Base-by-base conservation (phyloP, 2,113 vertebrate genomes). In the Osmerus mordax region DNA sequence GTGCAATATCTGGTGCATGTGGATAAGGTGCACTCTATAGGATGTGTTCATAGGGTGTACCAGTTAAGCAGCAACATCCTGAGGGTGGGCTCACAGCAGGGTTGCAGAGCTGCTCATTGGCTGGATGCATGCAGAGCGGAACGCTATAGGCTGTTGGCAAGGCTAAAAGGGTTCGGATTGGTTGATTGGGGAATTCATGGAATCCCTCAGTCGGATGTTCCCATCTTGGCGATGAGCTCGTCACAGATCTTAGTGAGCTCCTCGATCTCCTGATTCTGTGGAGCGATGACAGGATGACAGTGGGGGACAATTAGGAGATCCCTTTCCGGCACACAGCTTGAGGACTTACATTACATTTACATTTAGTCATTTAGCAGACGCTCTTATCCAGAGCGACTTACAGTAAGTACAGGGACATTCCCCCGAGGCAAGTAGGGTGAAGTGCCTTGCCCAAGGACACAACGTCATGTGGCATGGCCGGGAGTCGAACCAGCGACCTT, bases 211-310 rank as follows among this genome's bases (percentile, higher is more conserved):
- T 96, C 95, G 1, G 89, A 83, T 90, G 89, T 96, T 2, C 95
- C 96, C 92, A 99, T 90, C 90, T 98, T 98, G 1, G 95, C 95
- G 16, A 99, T 99, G 84, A 99, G 93, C 90, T 99, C 97, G 0
- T 99, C 97, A 0, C 97, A 99, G 88, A 99, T 99, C 92, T 99
- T 99, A 7, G 97, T 97, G 83, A 99, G 93, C 81, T 99, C 97
- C 89, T 98, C 97, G 0, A 97, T 98, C 86, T 99, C 97, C 88
- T 97, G 94, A 88, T 96, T 98, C 97, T 99, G 89, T 67, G 86
- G 56, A 87, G 83, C 75, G 18, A 69, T 29, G 41, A 59, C 9
- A 54, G 23, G 32, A 23, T 12, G 19, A 25, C 5, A 8, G 14
- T 64, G 3, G 28, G 41, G 41, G 55, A 56, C 4, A n/a, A 18